Evolutionary conservation across 2,797 vertebrate species (phyloP), one percentile per base, ranked within the genome.

Genomic region (Pantherophis vulpinus): DNA sequence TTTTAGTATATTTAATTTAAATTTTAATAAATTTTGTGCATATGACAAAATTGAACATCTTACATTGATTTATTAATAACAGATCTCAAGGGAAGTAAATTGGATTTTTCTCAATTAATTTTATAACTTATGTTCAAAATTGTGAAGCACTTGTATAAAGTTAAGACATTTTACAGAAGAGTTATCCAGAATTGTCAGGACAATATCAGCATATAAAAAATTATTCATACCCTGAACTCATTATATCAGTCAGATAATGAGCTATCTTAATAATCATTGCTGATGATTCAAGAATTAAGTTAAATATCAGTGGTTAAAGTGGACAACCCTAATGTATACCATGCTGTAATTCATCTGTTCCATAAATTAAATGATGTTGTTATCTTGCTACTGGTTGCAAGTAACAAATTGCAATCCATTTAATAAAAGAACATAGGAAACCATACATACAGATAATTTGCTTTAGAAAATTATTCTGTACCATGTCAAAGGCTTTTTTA

Each of bases 351-450:
- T 83, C 20, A 83, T 42, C 37, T 47, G 20, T 83, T 47, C 74
- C 37, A 83, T 83, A 83, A 83, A 83, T 94, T 96, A 95, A 94
- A 47, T 47, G 37, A 83, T 47, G 18, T 79, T 79, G 74, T 83
- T 83, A 47, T 83, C 37, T 42, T 83, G 74, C 37, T 25, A 47
- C 74, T 83, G 37, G 9, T 23, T 83, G 37, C 37, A 47, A 83
- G 74, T 83, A 83, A 83, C 47, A 83, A 83, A 47, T 83, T 83
- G 20, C 20, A 83, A 83, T 25, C 74, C 37, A 47, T 83, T 83
- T 83, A 83, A 42, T 83, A 83, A 83, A 83, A 47, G 20, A 83
- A 47, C 20, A 83, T 47, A 47, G 20, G 20, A 83, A 83, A 47
- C 20, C 9, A 47, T 47, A 47, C 37, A 18, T 83, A 47, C 20